phyloP scores from a whole-genome alignment of 2,797 vertebrate genomes.

The Sparidentex hasta region DNA sequence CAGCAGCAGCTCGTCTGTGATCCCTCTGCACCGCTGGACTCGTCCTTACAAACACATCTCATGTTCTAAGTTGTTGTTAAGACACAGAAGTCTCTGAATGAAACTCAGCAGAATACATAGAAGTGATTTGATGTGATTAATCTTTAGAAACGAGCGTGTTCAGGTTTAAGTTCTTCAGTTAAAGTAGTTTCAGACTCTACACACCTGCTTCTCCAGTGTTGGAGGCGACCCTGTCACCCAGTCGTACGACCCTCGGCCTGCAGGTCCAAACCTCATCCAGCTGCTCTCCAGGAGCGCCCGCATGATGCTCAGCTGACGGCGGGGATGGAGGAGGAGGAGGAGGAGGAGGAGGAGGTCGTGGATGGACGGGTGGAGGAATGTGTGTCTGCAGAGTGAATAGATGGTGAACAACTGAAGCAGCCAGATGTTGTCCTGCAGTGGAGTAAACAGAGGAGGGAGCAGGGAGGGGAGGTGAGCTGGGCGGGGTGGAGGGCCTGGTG shows the following conservation, averaged over 20 bases:
- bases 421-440: slow-evolving; percentile 37
- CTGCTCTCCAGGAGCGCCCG: slow-evolving; percentile 88
- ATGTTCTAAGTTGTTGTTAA: not conserved
- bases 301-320: slow-evolving; percentile 79
- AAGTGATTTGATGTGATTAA: not conserved
- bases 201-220: slow-evolving; percentile 89
- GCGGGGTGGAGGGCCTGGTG: not conserved
- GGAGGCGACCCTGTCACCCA: slow-evolving; percentile 88
- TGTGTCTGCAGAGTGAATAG: slow-evolving; percentile 4
- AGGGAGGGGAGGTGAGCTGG: slow-evolving; percentile 7
- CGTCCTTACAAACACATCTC: not conserved
- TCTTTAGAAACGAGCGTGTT: not conserved
- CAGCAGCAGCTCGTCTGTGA: no score
- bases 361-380: not conserved
- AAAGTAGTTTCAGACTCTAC: slow-evolving; percentile 7
- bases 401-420: slow-evolving; percentile 17
- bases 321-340: not conserved
- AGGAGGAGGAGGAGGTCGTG: not conserved
- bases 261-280: slow-evolving; percentile 92
- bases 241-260: slow-evolving; percentile 90
- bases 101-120: not conserved
- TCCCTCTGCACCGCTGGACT: not conserved
- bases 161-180: not conserved
- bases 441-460: slow-evolving; percentile 39
- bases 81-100: not conserved